These are phyloP conservation scores for Rotaria sp. DNA, from an alignment of 2,888 invertebrate species.

Conservation along the genomic window DNA sequence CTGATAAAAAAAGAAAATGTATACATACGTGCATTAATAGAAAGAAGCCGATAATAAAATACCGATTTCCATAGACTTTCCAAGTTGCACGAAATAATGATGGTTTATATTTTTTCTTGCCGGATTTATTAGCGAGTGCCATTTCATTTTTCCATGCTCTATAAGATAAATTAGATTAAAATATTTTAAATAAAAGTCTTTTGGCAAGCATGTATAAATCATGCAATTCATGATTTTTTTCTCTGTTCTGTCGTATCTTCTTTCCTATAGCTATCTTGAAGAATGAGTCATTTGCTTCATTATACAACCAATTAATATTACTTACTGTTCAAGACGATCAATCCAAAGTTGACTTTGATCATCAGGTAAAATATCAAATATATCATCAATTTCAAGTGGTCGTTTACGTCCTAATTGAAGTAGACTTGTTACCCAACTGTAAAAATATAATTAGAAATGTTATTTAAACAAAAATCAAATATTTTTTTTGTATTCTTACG, in stretches of 20 bases:
- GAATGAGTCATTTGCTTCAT: neutral
- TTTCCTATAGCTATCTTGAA: neutral
- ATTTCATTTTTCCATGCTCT: conserved; percentile 4
- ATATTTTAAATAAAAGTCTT: too few relatives aligned
- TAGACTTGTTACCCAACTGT: conserved; percentile 33
- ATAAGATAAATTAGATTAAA: neutral
- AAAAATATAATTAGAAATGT: neutral
- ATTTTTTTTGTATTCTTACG: neutral
- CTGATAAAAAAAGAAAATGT: neutral
- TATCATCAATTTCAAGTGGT: conserved; percentile 33
- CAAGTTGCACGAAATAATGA: neutral
- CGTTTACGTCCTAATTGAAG: conserved; percentile 33
- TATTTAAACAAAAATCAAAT: neutral
- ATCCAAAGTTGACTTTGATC: conserved; percentile 32
- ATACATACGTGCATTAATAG: neutral
- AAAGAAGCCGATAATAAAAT: neutral
- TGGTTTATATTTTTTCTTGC: neutral
- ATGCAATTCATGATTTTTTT: neutral
- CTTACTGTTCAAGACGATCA: conserved; percentile 31
- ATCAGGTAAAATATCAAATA: conserved; percentile 28
- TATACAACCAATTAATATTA: neutral
- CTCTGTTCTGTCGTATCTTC: neutral
- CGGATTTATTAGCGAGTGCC: neutral
- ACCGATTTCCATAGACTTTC: neutral
- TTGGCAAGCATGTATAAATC: too few relatives aligned